Base-by-base conservation (phyloP, 2,888 invertebrate genomes). In the Gari tellinella region DNA sequence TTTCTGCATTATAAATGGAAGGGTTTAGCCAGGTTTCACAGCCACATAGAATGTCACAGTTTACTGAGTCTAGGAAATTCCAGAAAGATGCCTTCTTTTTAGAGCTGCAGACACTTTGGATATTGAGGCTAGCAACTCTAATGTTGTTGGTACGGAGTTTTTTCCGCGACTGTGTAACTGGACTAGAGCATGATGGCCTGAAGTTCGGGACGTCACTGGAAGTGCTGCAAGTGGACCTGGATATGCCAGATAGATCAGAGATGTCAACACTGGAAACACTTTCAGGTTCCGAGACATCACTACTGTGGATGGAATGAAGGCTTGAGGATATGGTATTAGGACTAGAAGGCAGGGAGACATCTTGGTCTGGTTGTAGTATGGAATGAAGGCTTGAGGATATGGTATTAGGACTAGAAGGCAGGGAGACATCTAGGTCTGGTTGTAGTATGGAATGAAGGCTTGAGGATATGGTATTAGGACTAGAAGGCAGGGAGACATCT, bases 21-120 rank as follows among this genome's bases (percentile, higher is more conserved):
- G 58, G 46, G 3, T 46, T 38, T 17, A 60, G 38, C 58, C 63
- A 70, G 4, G 60, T 64, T 48, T 70, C 70, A 52, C 58, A 46
- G n/a, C 57, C 70, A 46, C 51, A 46, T 7, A 70, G 25, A 23
- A 64, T 64, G 37, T 60, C 46, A 52, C 48, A 23, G 38, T 53
- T 53, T 8, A 48, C 60, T 10, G 56, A 51, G 15, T 62, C 63
- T 2, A 69, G 3, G 37, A 49, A 57, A 17, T 53, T 53, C 58
- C 57, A 57, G 17, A 70, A 57, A 15, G 21, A 19, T 12, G 48
- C 51, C 40, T 61, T 67, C 40, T 57, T 65, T 31, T 55, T 55
- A 1, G 38, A 15, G 43, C 53, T n/a, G n/a, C n/a, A n/a, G n/a
- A n/a, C n/a, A n/a, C 56, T 56, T 19, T 64, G 64, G 12, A 56